These are phyloP conservation scores for Poeciliopsis occidentalis DNA, from an alignment of 2,113 vertebrate species.

Conservation along the genomic window DNA sequence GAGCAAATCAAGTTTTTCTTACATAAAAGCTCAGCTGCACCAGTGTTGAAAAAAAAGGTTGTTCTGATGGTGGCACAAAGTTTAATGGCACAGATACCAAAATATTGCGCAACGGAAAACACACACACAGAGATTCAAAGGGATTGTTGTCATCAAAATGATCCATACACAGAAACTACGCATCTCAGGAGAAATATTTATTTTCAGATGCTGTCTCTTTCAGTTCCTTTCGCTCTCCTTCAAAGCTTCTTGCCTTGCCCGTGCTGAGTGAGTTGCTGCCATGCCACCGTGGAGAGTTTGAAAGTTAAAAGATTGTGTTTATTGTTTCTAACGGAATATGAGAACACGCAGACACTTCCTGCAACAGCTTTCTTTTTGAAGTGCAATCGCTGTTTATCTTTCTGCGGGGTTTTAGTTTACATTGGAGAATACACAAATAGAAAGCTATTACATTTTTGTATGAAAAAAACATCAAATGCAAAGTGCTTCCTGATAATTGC, in stretches of 20 bases:
- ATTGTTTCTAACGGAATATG: constrained; percentile 74
- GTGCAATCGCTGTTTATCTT: constrained; percentile 69
- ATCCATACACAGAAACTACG: constrained; percentile 50
- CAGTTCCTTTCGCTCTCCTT: constrained; percentile 60
- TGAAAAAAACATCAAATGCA: constrained; percentile 55
- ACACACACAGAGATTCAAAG: constrained; percentile 31
- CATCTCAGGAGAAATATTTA: constrained; percentile 70
- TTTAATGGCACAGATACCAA: constrained; percentile 44
- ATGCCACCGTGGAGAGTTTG: constrained; percentile 59
- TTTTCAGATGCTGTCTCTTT: constrained; percentile 69
- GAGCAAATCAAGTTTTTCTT: constrained; percentile 30
- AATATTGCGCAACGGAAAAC: constrained; percentile 25
- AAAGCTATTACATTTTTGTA: constrained; percentile 39
- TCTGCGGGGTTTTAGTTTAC: constrained; percentile 62
- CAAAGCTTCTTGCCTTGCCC: constrained; percentile 63
- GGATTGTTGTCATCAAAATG: constrained; percentile 62
- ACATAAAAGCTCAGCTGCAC: constrained; percentile 25
- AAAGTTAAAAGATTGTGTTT: constrained; percentile 73
- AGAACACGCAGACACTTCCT: constrained; percentile 60
- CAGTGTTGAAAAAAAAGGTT: constrained; percentile 1
- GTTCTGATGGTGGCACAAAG: constrained; percentile 25
- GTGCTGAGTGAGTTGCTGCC: constrained; percentile 51
- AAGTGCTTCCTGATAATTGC: constrained; percentile 40
- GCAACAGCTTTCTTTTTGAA: constrained; percentile 66
- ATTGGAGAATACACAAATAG: constrained; percentile 60